Evolutionary conservation across 2,888 invertebrate genomes (phyloP), one percentile per base, ranked within the genome.

Genomic region (Diarsia brunnea): DNA sequence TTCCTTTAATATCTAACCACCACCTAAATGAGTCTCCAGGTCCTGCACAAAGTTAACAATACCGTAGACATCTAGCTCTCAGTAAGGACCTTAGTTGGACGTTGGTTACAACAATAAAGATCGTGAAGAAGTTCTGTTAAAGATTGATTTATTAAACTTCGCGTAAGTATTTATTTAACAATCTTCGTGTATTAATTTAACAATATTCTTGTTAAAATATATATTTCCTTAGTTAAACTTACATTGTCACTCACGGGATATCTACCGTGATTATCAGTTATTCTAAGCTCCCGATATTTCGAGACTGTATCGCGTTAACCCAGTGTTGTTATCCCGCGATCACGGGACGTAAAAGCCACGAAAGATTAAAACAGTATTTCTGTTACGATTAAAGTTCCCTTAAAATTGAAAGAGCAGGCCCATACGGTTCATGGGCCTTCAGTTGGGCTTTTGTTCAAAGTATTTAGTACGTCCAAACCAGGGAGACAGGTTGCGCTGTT

Each of bases 401-500:
- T 55, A 2, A 24, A 14, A 12, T n/a, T 58, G 14, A 58, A 16
- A 2, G 3, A 27, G 16, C 16, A 8, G 5, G 55, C 8, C 8
- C 0, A 11, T 19, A 31, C 4, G 19, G 60, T 60, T 60, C 60
- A n/a, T n/a, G 43, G n/a, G 5, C 14, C 10, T 10, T n/a, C 12
- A 19, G 27, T 79, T 49, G 21, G 7, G 61, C 78, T 83, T 83
- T 66, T 83, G 73, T 45, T 21, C 1, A 38, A 27, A 0, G 11
- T 43, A 49, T 77, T 68, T 63, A 65, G 11, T 43, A 21, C 53
- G 64, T 16, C 61, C 55, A 55, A 21, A n/a, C 53, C 74, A 87
- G 79, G 80, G 84, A 85, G 86, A 86, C 89, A 84, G 87, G 87
- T 84, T 84, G 84, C 81, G 84, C 80, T 47, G 84, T 78, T 84